Evolutionary conservation across 2,113 vertebrate species (phyloP), one percentile per base, ranked within the genome.

Genomic region (Saguinus imperator): DNA sequence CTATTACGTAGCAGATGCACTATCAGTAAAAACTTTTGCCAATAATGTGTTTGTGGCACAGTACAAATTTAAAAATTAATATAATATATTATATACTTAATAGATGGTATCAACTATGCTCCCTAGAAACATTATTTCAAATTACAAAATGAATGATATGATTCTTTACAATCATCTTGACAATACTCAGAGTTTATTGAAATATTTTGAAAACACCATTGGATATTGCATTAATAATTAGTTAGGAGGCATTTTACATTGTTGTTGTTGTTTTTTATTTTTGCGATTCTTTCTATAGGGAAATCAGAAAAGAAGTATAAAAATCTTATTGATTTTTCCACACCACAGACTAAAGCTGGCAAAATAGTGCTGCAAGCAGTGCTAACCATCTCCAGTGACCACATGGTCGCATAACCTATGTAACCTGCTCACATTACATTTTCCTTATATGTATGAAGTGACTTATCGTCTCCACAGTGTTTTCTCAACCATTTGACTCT

Each of bases 91-190:
- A 84, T 16, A 40, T 66, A 80, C 27, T 64, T 96, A 86, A 81
- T 21, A 87, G 25, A 94, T 43, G 4, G 8, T 25, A 87, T 81
- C 68, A 57, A 70, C 50, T 72, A 1, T 85, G 18, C 8, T 91
- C 61, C 17, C 11, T 88, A 35, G 27, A 96, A 92, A 73, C 20
- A 83, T 35, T 82, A 50, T 94, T 89, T 90, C 50, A 73, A 97
- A 90, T 89, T 85, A 88, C 32, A 84, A 21, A 92, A 68, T 66
- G 37, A 91, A 50, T 66, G 32, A 14, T 6, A 55, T 86, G 40
- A 73, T 72, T 96, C 58, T 94, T 94, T 77, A 85, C 68, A 93
- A 87, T 45, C 72, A 94, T 75, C 29, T 76, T 84, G 75, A 93
- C 14, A 79, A 82, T 40, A 61, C 8, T 93, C 40, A 85, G 58